A percentile compares a stretch with the other conserved stretches of the same genome.
Conservation (phyloP, 2,888 invertebrate species). For the Rotaria macrura region DNA sequence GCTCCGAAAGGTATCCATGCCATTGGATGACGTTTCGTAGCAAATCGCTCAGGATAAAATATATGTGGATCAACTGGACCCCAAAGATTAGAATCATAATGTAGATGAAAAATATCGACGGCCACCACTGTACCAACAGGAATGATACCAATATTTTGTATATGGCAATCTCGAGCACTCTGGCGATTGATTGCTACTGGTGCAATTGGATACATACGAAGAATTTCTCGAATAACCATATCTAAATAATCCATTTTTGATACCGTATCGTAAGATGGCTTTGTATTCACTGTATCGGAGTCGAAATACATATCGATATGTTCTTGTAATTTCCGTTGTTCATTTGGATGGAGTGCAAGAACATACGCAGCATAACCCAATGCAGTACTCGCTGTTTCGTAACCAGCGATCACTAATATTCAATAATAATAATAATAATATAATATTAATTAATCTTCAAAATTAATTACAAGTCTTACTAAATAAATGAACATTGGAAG, state of each 20-base stretch:
- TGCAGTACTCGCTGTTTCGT: conserved; percentile 28
- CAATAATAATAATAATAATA: neutral
- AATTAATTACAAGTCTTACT: neutral
- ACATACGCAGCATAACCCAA: conserved; percentile 21
- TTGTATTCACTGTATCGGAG: conserved; percentile 25
- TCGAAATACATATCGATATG: conserved; percentile 16
- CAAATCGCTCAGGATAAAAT: conserved; percentile 39
- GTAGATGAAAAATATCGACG: conserved; percentile 20
- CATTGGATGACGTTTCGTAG: conserved; percentile 25
- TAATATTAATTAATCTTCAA: too few species aligned
- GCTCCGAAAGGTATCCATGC: conserved; percentile 28
- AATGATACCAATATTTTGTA: conserved; percentile 20
- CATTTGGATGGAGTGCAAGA: conserved; percentile 29
- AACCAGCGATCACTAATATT: conserved; percentile 25
- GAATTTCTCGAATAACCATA: conserved; percentile 50
- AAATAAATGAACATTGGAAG: conserved; percentile 20
- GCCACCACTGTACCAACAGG: conserved; percentile 17
- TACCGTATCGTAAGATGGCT: conserved; percentile 41
- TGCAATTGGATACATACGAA: conserved; percentile 49
- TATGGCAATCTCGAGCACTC: neutral
- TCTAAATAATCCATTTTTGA: conserved; percentile 47
- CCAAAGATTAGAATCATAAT: conserved; percentile 27
- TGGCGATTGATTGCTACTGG: conserved; percentile 9
- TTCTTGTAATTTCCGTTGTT: conserved; percentile 24
- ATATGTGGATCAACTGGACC: conserved; percentile 32